These are phyloP conservation scores for Stenopsyche tienmushanensis DNA, from an alignment of 1,140 invertebrate genomes.

Conservation along the genomic window DNA sequence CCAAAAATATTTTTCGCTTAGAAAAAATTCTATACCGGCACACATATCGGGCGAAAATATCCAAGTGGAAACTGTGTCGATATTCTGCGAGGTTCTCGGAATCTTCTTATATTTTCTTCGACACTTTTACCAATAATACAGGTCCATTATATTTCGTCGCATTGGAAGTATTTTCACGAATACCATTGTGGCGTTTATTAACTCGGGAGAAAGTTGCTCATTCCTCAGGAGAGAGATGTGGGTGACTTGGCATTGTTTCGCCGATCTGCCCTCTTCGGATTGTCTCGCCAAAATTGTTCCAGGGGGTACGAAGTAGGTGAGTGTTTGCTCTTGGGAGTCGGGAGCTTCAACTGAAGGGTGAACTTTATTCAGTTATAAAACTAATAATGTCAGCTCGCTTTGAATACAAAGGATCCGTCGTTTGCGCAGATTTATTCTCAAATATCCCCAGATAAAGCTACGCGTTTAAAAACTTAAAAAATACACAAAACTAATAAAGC, in stretches of 20 bases:
- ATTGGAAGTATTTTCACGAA: slow-evolving; percentile 31
- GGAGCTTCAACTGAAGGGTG: not conserved
- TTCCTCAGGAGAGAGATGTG: slow-evolving; percentile 34
- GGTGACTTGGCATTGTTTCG: slow-evolving; percentile 27
- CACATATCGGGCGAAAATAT: not conserved
- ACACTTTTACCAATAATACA: not conserved
- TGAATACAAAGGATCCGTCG: slow-evolving; percentile 12
- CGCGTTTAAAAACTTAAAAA: too few species aligned
- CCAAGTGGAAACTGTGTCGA: not conserved
- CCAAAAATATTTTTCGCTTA: not conserved
- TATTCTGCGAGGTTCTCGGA: not conserved
- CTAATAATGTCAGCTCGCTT: slow-evolving; percentile 20
- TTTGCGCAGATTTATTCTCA: not conserved
- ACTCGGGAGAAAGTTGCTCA: slow-evolving; percentile 31
- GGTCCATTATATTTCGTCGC: slow-evolving; percentile 26
- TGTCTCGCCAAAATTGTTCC: slow-evolving; percentile 14
- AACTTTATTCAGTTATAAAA: slow-evolving; percentile 25
- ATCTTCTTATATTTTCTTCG: not conserved
- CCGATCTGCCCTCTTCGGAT: slow-evolving; percentile 15
- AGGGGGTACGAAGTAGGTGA: not conserved
- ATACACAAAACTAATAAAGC: too few species aligned
- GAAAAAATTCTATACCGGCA: too few species aligned
- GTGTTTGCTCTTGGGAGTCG: slow-evolving; percentile 14
- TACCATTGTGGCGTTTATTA: slow-evolving; percentile 37
- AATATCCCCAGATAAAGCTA: not conserved